Percentiles rank a stretch among this genome's conserved stretches.
Conservation (phyloP, 2,888 invertebrate genomes). For the Galeruca laticollis region DNA sequence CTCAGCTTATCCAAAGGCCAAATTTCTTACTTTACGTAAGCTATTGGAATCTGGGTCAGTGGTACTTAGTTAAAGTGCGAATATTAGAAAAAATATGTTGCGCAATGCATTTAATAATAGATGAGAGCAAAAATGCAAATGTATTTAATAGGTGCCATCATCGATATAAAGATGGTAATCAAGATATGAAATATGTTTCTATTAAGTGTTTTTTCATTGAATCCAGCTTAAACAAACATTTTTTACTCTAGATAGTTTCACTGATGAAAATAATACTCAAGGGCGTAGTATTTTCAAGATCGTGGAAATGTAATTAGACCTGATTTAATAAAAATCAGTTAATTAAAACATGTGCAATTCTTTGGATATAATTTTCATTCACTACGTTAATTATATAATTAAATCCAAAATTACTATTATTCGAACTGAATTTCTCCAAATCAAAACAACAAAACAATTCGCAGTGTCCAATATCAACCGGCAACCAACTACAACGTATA, state of each 20-base stretch:
- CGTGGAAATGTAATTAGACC: neutral
- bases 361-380: neutral
- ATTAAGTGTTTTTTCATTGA: neutral
- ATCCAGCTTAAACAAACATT: neutral
- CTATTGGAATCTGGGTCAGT: constrained; percentile 38
- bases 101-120: constrained; percentile 22
- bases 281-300: neutral
- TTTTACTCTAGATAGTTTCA: constrained; percentile 1
- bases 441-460: no score
- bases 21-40: constrained; percentile 41
- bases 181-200: neutral
- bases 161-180: constrained; percentile 7
- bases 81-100: constrained; percentile 26
- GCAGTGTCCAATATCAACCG: no score
- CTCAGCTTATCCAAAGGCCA: constrained; percentile 30
- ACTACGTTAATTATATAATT: neutral
- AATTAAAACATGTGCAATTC: neutral
- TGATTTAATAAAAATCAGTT: no score
- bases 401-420: neutral
- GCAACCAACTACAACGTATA: no score
- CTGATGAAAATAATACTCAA: neutral
- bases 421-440: no score
- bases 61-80: constrained; percentile 21
- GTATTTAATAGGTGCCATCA: constrained; percentile 20
- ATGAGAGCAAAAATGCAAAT: constrained; percentile 18